Base-by-base conservation (phyloP, 2,888 invertebrate species). In the Lampropteryx suffumata region DNA sequence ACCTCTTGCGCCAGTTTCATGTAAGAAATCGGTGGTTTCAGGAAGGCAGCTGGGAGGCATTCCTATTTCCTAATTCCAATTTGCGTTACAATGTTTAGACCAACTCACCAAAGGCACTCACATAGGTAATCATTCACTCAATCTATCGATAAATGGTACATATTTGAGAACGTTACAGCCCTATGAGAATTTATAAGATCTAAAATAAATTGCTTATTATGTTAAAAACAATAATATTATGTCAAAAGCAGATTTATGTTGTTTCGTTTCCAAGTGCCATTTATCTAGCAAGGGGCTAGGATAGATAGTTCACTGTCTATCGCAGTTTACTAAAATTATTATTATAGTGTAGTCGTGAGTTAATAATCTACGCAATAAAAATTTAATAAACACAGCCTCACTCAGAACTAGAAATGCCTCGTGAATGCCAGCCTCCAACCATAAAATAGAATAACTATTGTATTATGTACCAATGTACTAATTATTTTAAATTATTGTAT, bases 401-500 rank as follows among this genome's bases (percentile, higher is more conserved):
- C 17, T 30, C 13, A 40, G 17, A 46, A 47, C 57, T 64, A 58
- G 30, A 45, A 57, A 64, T 63, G 63, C 64, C 48, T 63, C 63
- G 57, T 45, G 59, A 59, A 51, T 50, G 67, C 74, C 75, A 64
- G 69, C 71, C 71, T 65, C 5, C 68, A 65, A 73, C 69, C 68
- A 67, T 71, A 56, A 59, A 62, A 57, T 69, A 65, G 62, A 71
- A 64, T 71, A 69, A 69, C 66, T 72, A 65, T 68, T 76, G 73
- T 77, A 76, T 71, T 71, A 69, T 73, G 69, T 76, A 76, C 73
- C 65, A 60, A 65, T 71, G 70, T 77, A 69, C 75, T 73, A 77
- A 78, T 82, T 84, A 82, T 81, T 76, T 86, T 88, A 85, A 85
- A 87, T 84, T 85, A 82, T 82, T 82, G 84, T 87, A 82, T 72